A percentile compares a stretch with the other conserved stretches of the same genome.
phyloP scores from a whole-genome alignment of 2,113 vertebrate genomes.

The Lethenteron camtschaticum region DNA sequence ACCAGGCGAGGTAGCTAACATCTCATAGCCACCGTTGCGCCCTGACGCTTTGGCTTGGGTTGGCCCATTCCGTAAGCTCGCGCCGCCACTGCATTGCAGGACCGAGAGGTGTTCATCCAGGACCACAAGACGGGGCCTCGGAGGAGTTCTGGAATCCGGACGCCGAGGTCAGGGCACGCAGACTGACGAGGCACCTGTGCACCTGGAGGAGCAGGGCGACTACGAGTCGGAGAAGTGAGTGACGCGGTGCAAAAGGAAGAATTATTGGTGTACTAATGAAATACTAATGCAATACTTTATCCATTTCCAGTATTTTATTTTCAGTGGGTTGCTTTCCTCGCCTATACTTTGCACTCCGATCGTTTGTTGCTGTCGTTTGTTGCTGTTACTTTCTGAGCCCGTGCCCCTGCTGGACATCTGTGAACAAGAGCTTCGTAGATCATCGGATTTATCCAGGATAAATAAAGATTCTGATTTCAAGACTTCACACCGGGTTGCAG shows the following conservation, averaged over 20 bases:
- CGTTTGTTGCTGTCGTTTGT: no score
- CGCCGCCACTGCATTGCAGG: conserved; percentile 24
- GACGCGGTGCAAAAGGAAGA: not conserved
- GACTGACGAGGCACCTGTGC: conserved; percentile 53
- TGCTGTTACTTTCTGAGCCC: no score
- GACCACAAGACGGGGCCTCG: conserved; percentile 32
- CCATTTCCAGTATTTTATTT: no score
- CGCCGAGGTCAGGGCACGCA: conserved; percentile 35
- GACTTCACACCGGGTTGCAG: no score
- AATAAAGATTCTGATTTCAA: no score
- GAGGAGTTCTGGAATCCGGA: conserved; percentile 58
- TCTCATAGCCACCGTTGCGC: no score
- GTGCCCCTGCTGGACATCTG: no score
- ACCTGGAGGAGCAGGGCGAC: conserved; percentile 46
- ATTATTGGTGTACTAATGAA: not conserved
- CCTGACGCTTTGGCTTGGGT: conserved; percentile 2
- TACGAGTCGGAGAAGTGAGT: conserved; percentile 70
- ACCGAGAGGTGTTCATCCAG: conserved; percentile 54
- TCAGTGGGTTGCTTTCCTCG: no score
- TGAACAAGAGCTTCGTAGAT: no score
- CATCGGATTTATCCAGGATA: no score
- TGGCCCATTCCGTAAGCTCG: conserved; percentile 5
- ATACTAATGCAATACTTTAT: no score
- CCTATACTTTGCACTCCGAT: no score
- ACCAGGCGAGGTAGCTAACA: not conserved